A percentile compares a stretch with the other conserved stretches of the same genome.
These are phyloP conservation scores for Cantharis rufa DNA, from an alignment of 2,888 invertebrate species.

Conservation along the genomic window DNA sequence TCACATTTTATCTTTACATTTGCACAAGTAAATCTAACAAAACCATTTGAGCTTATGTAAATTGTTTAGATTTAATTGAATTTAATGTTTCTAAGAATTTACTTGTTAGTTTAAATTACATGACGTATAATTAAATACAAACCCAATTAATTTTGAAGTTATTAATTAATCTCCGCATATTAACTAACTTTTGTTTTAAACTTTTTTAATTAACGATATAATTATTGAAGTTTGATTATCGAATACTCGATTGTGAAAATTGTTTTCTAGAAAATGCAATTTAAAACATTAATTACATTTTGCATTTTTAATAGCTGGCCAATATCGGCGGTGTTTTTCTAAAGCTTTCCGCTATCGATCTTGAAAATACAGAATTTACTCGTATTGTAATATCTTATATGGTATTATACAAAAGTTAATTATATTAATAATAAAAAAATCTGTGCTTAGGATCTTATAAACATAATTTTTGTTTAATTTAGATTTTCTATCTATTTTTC, in stretches of 20 bases:
- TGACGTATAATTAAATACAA: constrained; percentile 1
- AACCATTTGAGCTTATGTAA: constrained; percentile 3
- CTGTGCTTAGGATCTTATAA: too few species aligned
- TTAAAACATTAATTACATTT: neutral
- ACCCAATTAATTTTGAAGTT: neutral
- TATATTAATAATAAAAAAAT: too few species aligned
- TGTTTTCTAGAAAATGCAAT: neutral
- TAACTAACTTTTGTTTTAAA: neutral
- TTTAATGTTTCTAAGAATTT: neutral
- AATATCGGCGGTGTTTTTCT: neutral
- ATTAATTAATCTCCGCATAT: neutral
- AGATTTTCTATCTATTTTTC: too few species aligned
- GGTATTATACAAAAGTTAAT: neutral
- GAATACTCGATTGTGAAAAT: neutral
- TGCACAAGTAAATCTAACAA: neutral
- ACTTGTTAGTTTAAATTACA: constrained; percentile 4
- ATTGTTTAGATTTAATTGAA: constrained; percentile 3
- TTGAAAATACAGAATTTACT: neutral
- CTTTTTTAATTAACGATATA: constrained; percentile 1
- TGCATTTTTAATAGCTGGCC: neutral
- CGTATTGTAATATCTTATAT: neutral
- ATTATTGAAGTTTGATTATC: neutral
- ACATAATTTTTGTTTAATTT: too few species aligned
- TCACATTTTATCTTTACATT: neutral
- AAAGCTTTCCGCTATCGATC: neutral